A percentile compares a stretch with the other conserved stretches of the same genome.
Evolutionary conservation across 2,888 invertebrate genomes (phyloP).

Genomic region (Cephus rjabovi): DNA sequence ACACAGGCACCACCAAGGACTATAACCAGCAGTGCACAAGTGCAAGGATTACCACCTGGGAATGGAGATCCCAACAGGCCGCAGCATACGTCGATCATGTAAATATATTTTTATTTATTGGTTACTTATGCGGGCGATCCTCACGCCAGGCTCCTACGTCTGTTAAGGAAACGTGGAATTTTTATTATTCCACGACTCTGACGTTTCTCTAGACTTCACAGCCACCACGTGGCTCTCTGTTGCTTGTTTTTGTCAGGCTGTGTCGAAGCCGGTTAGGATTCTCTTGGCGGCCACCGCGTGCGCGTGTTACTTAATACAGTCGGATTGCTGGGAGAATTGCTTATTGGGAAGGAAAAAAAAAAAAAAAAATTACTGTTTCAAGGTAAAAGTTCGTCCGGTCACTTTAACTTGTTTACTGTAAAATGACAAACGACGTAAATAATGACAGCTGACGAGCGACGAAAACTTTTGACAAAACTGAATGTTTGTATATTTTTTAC

Average conservation of each 20-base stretch:
- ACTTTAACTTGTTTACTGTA: neutral
- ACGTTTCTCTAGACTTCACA: neutral
- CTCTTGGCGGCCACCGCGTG: neutral
- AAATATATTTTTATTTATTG: slow-evolving; percentile 35
- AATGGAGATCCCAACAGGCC: slow-evolving; percentile 43
- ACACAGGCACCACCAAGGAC: slow-evolving; percentile 44
- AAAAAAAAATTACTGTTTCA: neutral
- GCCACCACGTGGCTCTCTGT: neutral
- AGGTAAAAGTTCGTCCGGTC: neutral
- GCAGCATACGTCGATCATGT: slow-evolving; percentile 63
- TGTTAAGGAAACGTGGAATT: neutral
- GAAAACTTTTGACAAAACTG: neutral
- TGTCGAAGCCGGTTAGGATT: neutral
- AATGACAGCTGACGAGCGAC: neutral
- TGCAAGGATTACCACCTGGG: slow-evolving; percentile 43
- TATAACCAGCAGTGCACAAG: slow-evolving; percentile 46
- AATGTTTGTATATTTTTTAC: too few relatives aligned
- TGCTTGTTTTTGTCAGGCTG: neutral
- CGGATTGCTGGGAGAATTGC: neutral
- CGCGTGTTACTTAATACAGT: neutral
- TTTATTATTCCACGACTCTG: neutral
- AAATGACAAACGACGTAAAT: neutral
- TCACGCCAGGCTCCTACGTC: neutral
- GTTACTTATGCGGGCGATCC: neutral
- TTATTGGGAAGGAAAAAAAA: too few relatives aligned